Evolutionary conservation across 2,797 vertebrate species (phyloP).

Genomic region (Epinephelus malabaricus): DNA sequence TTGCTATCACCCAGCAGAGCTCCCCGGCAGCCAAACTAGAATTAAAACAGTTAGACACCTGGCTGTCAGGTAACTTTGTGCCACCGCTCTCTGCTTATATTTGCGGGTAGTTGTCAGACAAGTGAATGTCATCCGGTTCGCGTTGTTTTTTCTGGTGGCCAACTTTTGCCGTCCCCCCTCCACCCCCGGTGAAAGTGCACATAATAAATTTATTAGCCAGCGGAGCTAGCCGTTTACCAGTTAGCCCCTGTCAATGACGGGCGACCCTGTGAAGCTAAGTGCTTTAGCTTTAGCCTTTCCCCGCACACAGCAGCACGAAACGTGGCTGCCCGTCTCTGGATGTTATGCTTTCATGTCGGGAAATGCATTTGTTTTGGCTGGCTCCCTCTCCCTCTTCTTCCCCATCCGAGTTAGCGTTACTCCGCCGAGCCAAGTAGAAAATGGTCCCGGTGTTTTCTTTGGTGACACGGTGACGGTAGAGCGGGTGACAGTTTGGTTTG

Average conservation of each 20-base stretch:
- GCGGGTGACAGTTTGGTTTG: conserved; percentile 10
- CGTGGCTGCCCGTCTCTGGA: conserved; percentile 65
- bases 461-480: neutral
- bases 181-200: conserved; percentile 62
- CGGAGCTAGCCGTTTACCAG: conserved; percentile 65
- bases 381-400: conserved; percentile 9
- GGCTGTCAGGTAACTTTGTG: conserved; percentile 58
- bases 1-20: conserved; percentile 51
- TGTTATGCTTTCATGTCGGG: conserved; percentile 65
- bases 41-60: conserved; percentile 17
- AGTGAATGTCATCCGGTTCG: conserved; percentile 59
- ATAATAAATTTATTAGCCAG: conserved; percentile 60
- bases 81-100: conserved; percentile 4
- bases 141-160: conserved; percentile 19
- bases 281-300: conserved; percentile 66
- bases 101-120: conserved; percentile 54
- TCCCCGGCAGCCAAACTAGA: conserved; percentile 24
- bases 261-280: conserved; percentile 57
- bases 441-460: conserved; percentile 2
- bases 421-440: conserved; percentile 19
- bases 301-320: conserved; percentile 49
- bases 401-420: conserved; percentile 24
- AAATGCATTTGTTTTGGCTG: conserved; percentile 63
- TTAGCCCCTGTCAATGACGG: conserved; percentile 51
- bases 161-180: conserved; percentile 68